A percentile compares a stretch with the other conserved stretches of the same genome.
These are phyloP conservation scores for Dinomys branickii DNA, from an alignment of 2,113 vertebrate species.

Conservation along the genomic window DNA sequence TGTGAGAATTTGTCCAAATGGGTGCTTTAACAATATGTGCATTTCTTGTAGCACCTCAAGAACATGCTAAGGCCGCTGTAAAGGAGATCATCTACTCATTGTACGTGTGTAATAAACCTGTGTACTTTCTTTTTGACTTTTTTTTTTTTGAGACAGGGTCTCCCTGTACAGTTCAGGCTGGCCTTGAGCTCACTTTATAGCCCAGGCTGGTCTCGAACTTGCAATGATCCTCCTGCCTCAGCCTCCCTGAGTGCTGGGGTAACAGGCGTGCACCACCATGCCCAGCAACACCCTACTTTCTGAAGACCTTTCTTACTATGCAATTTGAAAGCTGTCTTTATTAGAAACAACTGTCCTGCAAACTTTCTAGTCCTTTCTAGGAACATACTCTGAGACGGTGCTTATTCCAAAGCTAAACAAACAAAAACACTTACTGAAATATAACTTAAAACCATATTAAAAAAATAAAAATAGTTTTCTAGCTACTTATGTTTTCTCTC, in stretches of 20 bases:
- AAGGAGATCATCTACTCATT: not conserved
- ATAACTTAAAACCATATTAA: not conserved
- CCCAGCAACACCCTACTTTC: not conserved
- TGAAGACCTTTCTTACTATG: not conserved
- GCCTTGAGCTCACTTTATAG: too few relatives aligned
- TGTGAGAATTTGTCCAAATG: not conserved
- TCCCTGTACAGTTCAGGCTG: too few relatives aligned
- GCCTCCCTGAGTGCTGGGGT: too few relatives aligned
- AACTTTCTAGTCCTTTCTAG: constrained; percentile 32
- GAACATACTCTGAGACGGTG: constrained; percentile 43
- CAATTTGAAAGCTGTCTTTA: not conserved
- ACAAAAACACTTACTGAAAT: not conserved
- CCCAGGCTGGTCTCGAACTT: too few relatives aligned
- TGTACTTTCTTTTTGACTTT: not conserved
- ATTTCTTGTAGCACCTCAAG: not conserved
- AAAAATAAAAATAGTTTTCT: constrained; percentile 7
- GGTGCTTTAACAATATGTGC: not conserved
- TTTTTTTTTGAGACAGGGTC: too few relatives aligned
- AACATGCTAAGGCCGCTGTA: not conserved
- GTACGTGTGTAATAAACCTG: not conserved
- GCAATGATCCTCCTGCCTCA: too few relatives aligned
- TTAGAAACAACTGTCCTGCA: not conserved
- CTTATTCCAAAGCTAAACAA: constrained; percentile 54
- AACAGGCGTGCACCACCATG: too few relatives aligned
- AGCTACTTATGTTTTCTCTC: not conserved